phyloP scores from a whole-genome alignment of 2,113 vertebrate genomes.

The Naja naja region DNA sequence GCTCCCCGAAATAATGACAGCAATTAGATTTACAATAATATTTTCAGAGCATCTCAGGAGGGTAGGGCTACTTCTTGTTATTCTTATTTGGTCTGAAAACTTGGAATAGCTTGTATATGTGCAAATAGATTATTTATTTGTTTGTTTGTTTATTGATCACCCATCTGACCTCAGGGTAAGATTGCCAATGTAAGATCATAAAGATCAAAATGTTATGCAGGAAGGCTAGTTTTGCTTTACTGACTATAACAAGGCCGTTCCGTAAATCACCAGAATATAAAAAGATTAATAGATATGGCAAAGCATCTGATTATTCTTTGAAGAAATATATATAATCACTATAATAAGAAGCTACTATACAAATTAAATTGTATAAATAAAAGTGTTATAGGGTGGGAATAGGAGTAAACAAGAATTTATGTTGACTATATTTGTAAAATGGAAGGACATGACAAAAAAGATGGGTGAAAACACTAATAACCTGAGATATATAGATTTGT shows the following conservation, averaged over 20 bases:
- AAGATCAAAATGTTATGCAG: neutral
- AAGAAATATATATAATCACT: neutral
- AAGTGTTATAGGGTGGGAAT: neutral
- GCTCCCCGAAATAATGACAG: neutral
- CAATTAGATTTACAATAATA: neutral
- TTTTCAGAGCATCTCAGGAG: neutral
- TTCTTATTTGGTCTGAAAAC: neutral
- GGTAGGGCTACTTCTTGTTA: neutral
- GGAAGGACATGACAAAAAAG: neutral
- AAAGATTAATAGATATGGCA: neutral
- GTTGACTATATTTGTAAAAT: neutral
- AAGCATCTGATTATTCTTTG: neutral
- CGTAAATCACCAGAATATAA: neutral
- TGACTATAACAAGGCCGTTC: neutral
- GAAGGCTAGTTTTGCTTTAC: neutral
- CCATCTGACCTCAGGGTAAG: neutral
- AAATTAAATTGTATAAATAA: neutral
- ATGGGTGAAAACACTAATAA: neutral
- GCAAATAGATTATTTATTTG: too few species aligned
- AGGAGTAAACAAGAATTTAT: neutral
- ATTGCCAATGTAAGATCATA: neutral
- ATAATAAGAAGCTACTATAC: neutral
- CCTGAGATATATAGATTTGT: neutral
- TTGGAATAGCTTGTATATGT: neutral
- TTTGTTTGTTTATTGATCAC: too few species aligned